Conservation (phyloP, 2,888 invertebrate species). For the Drosophila affinis region DNA sequence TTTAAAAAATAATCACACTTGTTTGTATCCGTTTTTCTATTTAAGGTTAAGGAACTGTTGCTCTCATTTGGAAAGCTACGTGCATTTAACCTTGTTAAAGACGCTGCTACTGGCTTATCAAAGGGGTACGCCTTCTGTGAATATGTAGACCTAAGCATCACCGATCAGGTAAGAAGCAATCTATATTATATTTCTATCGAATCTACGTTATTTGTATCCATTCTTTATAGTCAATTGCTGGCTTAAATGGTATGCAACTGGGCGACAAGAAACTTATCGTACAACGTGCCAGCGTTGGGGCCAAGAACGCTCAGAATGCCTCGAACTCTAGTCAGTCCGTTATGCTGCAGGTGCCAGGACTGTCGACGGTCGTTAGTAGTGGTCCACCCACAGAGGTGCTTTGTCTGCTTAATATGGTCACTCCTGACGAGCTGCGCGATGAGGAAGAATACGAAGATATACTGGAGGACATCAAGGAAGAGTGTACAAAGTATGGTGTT, state of each 20-base stretch:
- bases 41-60: constrained; percentile 97
- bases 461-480: constrained; percentile 98
- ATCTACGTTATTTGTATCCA: not conserved
- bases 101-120: constrained; percentile 98
- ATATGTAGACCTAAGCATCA: constrained; percentile 98
- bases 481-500: constrained; percentile 98
- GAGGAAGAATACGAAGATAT: constrained; percentile 99
- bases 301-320: constrained; percentile 94
- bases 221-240: constrained; percentile 93
- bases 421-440: constrained; percentile 97
- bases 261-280: constrained; percentile 99
- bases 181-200: not conserved
- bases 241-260: constrained; percentile 99
- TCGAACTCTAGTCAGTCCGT: constrained; percentile 83
- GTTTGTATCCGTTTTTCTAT: not conserved
- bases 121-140: constrained; percentile 99
- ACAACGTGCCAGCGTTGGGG: constrained; percentile 98
- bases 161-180: constrained; percentile 92
- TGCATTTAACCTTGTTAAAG: constrained; percentile 99
- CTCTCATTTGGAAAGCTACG: constrained; percentile 99
- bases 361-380: constrained; percentile 95
- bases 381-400: constrained; percentile 97
- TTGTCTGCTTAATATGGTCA: constrained; percentile 99
- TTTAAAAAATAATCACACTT: not conserved
- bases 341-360: constrained; percentile 87